Evolutionary conservation across 2,797 vertebrate species (phyloP), one percentile per base, ranked within the genome.

Genomic region (Platyrinchus mystaceus): DNA sequence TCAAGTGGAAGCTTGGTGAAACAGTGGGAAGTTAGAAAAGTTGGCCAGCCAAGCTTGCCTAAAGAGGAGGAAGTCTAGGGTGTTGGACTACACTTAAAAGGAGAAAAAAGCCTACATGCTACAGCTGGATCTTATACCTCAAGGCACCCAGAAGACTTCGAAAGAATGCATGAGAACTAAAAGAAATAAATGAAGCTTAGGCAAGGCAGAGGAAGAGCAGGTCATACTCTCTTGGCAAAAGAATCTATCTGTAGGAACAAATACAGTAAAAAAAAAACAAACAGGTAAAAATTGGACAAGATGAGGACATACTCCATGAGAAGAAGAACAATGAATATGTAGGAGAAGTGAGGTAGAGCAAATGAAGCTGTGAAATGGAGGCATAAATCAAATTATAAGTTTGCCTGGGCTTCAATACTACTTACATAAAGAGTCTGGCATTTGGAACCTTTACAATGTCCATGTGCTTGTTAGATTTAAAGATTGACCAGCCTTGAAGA

Each of bases 71-170:
- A 89, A 84, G 52, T 84, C 49, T 81, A 24, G 20, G 37, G 17
- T 71, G 70, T 18, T 83, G 84, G 82, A 68, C 44, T 77, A 58
- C 12, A 77, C 64, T 81, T 87, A 39, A 92, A 95, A 93, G 87
- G 16, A 92, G 49, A 60, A 92, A 63, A 90, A 92, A 87, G n/a
- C 36, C 58, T 64, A 62, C 1, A 0, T 80, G 82, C 58, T 79
- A 53, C 50, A 66, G 80, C 62, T 78, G 66, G 34, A 88, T 89
- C 76, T 73, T 53, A 21, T 18, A 88, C 53, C 87, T 88, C 71
- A 71, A 80, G 91, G 62, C 44, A 37, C 49, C 9, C 27, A 26
- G 27, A 53, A 85, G 32, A 70, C 49, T 63, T 15, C 24, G 56
- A 66, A 90, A 73, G 74, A 93, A 91, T 5, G 14, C 32, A 74